Conservation (phyloP, 1,140 invertebrate species). For the Eurosta solidaginis region DNA sequence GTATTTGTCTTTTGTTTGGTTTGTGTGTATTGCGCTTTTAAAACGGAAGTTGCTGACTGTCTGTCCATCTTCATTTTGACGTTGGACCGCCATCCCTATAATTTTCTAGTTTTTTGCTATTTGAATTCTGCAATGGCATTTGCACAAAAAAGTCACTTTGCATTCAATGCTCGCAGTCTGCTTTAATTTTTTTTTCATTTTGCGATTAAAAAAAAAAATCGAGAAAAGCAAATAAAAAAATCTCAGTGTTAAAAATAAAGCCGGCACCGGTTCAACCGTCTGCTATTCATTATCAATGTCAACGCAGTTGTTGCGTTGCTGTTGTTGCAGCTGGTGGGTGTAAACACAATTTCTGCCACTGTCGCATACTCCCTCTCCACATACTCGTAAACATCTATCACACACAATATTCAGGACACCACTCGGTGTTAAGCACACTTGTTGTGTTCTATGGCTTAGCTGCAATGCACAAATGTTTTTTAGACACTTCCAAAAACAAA, state of each 20-base stretch:
- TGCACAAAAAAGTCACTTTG: neutral
- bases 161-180: neutral
- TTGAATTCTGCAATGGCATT: neutral
- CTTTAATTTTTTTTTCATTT: neutral
- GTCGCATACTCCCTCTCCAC: neutral
- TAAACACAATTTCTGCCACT: neutral
- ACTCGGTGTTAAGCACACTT: neutral
- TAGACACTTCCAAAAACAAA: no score
- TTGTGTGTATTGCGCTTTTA: neutral
- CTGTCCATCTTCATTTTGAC: conserved; percentile 24
- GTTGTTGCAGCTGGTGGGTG: neutral
- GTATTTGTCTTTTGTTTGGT: neutral
- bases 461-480: no score
- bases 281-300: conserved; percentile 26
- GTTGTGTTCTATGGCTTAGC: no score
- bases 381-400: neutral
- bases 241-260: neutral
- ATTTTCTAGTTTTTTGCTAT: conserved; percentile 11
- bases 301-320: neutral
- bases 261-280: conserved; percentile 16
- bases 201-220: neutral
- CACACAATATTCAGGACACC: neutral
- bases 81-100: neutral
- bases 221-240: neutral
- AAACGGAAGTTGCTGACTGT: conserved; percentile 26